Base-by-base conservation (phyloP, 2,888 invertebrate species). In the Pseudoips prasinana region DNA sequence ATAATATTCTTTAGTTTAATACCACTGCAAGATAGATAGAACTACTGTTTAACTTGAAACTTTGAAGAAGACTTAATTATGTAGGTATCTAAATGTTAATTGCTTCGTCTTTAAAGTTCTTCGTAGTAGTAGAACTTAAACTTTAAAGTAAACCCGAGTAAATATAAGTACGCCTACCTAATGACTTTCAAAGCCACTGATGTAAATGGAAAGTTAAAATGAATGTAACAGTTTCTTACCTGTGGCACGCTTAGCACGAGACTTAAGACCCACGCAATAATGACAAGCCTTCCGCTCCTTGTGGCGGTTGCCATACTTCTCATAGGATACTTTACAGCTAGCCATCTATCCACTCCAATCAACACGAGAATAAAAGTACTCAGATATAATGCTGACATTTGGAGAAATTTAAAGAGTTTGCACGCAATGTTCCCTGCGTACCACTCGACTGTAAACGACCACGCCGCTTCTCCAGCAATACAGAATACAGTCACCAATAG, bases 381-480 rank as follows among this genome's bases (percentile, higher is more conserved):
- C 45, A 95, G 79, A 68, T 96, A 95, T 31, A 96, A 83, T 29
- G 95, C 92, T 64, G 95, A 94, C 92, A 95, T 93, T 79, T 96
- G 95, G 27, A 93, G 83, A 53, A 93, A 94, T 73, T 96, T 96
- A 61, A 95, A 93, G 32, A 94, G 51, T 80, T 95, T 96, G 76
- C 96, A 96, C 24, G 91, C 90, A 6, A 91, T 71, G 62, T 95
- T 94, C 1, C 94, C 95, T 7, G 94, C 95, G 26, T 92, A 81
- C 96, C 96, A 96, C 43, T 94, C 92, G 0, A 96, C 95, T 0
- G 94, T 92, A 33, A 93, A 93, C 23, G 91, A 92, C 96, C 96
- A 96, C 0, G 93, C 90, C 0, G 95, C 94, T 60, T 96, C 96
- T 0, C 94, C 95, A 2, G 92, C 92, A 44, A 95, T 92, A 67